Percentiles rank a stretch among this genome's conserved stretches.
Conservation (phyloP, 2,888 invertebrate species). For the Acholoe squamosa region DNA sequence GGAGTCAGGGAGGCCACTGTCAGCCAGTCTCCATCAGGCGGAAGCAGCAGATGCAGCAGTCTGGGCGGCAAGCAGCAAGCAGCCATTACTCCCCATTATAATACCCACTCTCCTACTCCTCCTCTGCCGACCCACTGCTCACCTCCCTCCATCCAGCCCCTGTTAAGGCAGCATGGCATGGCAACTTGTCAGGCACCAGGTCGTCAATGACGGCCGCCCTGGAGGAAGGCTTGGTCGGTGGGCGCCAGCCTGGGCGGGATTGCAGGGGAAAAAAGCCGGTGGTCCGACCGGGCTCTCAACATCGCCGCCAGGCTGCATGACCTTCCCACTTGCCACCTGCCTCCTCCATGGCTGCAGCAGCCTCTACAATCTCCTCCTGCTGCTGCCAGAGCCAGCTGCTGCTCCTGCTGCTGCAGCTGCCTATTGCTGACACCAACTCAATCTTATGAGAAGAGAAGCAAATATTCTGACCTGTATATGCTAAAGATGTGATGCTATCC, state of each 20-base stretch:
- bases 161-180: constrained; percentile 51
- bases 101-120: constrained; percentile 49
- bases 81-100: constrained; percentile 57
- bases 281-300: constrained; percentile 11
- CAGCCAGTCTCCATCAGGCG: constrained; percentile 10
- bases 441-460: constrained; percentile 5
- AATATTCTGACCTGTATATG: constrained; percentile 51
- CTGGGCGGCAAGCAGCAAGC: constrained; percentile 47
- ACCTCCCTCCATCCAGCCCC: constrained; percentile 34
- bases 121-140: constrained; percentile 8
- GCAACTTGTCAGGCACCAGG: constrained; percentile 3
- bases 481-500: constrained; percentile 33
- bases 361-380: not conserved
- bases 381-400: constrained; percentile 19
- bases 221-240: not conserved
- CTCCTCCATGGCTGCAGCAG: constrained; percentile 16
- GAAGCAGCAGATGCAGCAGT: constrained; percentile 50
- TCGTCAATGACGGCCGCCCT: constrained; percentile 11
- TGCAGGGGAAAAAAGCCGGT: constrained; percentile 33
- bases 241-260: not conserved
- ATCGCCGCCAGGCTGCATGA: constrained; percentile 21
- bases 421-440: constrained; percentile 11
- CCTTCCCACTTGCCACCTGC: constrained; percentile 31
- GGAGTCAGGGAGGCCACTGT: not conserved
- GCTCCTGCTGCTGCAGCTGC: not conserved